phyloP scores from a whole-genome alignment of 2,797 vertebrate genomes.

The Molossus alvarezi region DNA sequence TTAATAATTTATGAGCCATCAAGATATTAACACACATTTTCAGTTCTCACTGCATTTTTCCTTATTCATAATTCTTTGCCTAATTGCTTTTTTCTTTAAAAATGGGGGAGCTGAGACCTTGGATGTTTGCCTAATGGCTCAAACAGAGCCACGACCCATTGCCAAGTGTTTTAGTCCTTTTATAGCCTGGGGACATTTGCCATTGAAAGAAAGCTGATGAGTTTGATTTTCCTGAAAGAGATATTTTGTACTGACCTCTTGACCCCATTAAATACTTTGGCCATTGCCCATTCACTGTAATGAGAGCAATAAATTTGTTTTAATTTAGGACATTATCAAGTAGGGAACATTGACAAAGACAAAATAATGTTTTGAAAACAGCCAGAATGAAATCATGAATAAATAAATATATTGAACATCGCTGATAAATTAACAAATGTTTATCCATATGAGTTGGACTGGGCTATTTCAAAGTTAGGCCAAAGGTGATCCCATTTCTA shows the following conservation, averaged over 20 bases:
- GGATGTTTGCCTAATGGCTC: conserved; percentile 81
- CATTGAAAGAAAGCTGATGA: conserved; percentile 79
- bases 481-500: conserved; percentile 56
- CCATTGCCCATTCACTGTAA: conserved; percentile 72
- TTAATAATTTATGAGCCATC: conserved; percentile 79
- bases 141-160: conserved; percentile 62
- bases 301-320: conserved; percentile 81
- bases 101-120: conserved; percentile 71
- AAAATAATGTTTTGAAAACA: conserved; percentile 81
- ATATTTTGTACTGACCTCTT: conserved; percentile 78
- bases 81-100: conserved; percentile 81
- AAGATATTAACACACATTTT: conserved; percentile 72
- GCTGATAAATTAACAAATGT: conserved; percentile 80
- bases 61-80: conserved; percentile 81
- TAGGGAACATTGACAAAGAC: conserved; percentile 78
- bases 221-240: conserved; percentile 80
- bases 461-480: conserved; percentile 56
- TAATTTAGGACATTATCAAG: conserved; percentile 81
- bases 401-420: conserved; percentile 77
- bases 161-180: conserved; percentile 73
- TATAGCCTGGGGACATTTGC: conserved; percentile 61
- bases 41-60: conserved; percentile 64
- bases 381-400: conserved; percentile 78
- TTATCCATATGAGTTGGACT: conserved; percentile 58
- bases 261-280: conserved; percentile 79